Conservation (phyloP, 1,140 invertebrate genomes). For the Diplogasteroides magnus region DNA sequence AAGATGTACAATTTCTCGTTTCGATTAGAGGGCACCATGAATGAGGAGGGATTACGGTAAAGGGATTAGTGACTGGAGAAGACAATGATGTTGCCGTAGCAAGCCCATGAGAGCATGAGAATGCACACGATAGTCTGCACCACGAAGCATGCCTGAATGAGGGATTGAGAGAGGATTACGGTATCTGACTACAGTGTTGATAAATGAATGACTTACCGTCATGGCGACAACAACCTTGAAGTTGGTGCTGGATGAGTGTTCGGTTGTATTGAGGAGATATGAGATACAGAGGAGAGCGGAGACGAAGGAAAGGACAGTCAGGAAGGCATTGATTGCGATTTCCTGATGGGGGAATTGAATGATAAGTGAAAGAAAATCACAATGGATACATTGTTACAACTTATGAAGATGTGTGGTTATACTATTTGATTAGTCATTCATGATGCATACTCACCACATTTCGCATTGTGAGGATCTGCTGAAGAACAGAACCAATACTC, state of each 20-base stretch:
- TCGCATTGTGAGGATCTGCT: slow-evolving; percentile 7
- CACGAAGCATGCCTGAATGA: slow-evolving; percentile 1
- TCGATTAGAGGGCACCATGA: too few relatives aligned
- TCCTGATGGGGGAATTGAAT: too few relatives aligned
- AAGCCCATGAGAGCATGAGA: slow-evolving; percentile 6
- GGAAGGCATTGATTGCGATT: not conserved
- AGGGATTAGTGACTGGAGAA: not conserved
- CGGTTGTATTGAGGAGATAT: not conserved
- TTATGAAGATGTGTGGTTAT: too few relatives aligned
- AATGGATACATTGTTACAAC: too few relatives aligned
- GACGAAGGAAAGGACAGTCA: slow-evolving; percentile 2
- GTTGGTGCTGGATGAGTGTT: not conserved
- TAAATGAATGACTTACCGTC: not conserved
- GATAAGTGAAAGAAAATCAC: too few relatives aligned
- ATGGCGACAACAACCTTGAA: not conserved
- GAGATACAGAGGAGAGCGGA: not conserved
- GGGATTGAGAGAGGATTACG: too few relatives aligned
- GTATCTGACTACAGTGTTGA: too few relatives aligned
- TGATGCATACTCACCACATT: slow-evolving; percentile 6
- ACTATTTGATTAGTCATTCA: too few relatives aligned
- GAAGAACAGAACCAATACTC: slow-evolving; percentile 3
- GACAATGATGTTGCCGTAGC: slow-evolving; percentile 10
- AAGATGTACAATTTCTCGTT: too few relatives aligned
- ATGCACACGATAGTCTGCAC: slow-evolving; percentile 2
- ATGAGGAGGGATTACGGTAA: too few relatives aligned